Evolutionary conservation across 1,140 invertebrate species (phyloP), one percentile per base, ranked within the genome.

Genomic region (Caerostris darwini): DNA sequence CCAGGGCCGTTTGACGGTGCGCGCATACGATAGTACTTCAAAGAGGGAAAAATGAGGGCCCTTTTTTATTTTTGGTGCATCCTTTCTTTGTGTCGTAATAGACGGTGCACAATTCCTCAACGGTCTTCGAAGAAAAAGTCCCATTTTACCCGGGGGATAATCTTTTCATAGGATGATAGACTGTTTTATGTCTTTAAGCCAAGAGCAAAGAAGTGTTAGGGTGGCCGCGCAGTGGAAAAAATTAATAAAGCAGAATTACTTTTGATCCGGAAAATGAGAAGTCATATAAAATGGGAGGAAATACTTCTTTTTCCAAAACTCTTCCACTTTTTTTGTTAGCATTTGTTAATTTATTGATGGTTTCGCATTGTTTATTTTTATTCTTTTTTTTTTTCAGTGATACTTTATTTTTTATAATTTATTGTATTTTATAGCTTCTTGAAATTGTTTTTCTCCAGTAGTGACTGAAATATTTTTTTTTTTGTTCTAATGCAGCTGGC

Each of bases 91-190:
- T 83, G 82, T 83, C 82, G 69, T 77, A 77, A 77, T 77, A 77
- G 69, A 83, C 82, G 82, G n/a, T 83, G 82, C 56, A 83, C 82
- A 56, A 83, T 83, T 83, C 82, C 17, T 83, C 82, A 83, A 83
- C 53, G 14, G 7, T 56, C 56, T 57, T 7, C 7, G 82, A 58
- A n/a, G 69, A 77, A 77, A 77, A 77, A 77, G 69, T 77, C 50
- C 19, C 69, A 77, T 77, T 77, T 77, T 50, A 77, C 69, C 50
- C 69, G 34, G 14, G 69, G 69, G 69, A 77, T 77, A 77, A 77
- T 77, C 69, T 77, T 77, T 77, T 77, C 69, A 77, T 77, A 34
- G 54, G 54, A 83, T 83, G 82, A 83, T 83, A 56, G 82, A 83
- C 54, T 83, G 82, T 83, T 83, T 83, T 56, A 19, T 83, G 82